These are phyloP conservation scores for Macropus fuliginosus DNA, from an alignment of 2,797 vertebrate genomes.

Conservation along the genomic window DNA sequence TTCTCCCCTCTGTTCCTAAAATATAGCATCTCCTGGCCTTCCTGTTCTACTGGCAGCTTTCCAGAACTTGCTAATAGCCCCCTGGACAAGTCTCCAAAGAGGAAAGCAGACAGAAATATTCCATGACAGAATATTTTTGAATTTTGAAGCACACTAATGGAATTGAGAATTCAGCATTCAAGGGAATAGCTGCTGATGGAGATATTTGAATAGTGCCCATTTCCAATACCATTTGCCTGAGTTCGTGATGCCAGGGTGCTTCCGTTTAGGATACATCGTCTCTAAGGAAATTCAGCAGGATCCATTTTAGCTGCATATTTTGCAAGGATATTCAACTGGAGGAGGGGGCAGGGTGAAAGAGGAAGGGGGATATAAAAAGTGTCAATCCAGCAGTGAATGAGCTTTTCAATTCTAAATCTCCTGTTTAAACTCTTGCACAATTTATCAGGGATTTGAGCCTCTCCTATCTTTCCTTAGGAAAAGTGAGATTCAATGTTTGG, in stretches of 20 bases:
- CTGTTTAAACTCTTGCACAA: neutral
- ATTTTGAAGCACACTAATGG: constrained; percentile 54
- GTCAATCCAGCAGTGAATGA: neutral
- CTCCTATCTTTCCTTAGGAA: constrained; percentile 31
- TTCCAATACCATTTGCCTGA: constrained; percentile 63
- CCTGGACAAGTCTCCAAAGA: constrained; percentile 70
- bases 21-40: neutral
- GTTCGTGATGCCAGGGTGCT: constrained; percentile 56
- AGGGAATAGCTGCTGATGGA: constrained; percentile 60
- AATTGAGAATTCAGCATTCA: constrained; percentile 55
- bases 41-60: constrained; percentile 68
- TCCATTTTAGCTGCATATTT: constrained; percentile 9
- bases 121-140: constrained; percentile 65
- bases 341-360: neutral
- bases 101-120: constrained; percentile 67
- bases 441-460: neutral
- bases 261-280: constrained; percentile 55
- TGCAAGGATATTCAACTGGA: constrained; percentile 30
- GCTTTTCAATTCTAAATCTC: neutral
- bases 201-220: constrained; percentile 48
- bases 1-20: constrained; percentile 57
- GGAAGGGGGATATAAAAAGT: neutral
- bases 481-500: neutral
- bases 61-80: constrained; percentile 68
- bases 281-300: constrained; percentile 10